Base-by-base conservation (phyloP, 92 coral and sea anemone species). In the Palythoa grandis region DNA sequence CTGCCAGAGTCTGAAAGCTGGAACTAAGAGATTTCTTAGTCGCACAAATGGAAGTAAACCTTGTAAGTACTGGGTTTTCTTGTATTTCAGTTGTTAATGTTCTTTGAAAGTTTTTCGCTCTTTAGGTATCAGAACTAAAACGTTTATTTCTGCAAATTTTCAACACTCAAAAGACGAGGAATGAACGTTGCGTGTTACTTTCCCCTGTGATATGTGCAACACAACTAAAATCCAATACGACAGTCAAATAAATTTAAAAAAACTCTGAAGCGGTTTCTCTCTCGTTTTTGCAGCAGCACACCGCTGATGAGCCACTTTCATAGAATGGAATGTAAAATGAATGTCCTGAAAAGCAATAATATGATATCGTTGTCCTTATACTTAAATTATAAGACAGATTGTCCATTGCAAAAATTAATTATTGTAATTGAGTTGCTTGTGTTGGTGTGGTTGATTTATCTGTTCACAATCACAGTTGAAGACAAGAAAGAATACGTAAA, bases 401-500 rank as follows among this genome's bases (percentile, higher is more conserved):
- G 7, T 56, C 63, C 63, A 56, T 56, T 56, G 2, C 63, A 56
- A 56, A 56, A 56, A 56, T 56, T 11, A 56, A 56, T 2, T 56
- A 56, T 56, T 57, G 13, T 57, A 57, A 57, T 57, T 57, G 63
- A 57, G 9, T 57, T 57, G 63, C n/a, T 57, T 57, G 63, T 6
- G 5, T 57, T 1, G 5, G 63, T 57, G 3, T 57, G 63, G 63
- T 57, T 57, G 63, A 57, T 57, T 57, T 8, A 57, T 57, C 63
- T 57, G 63, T 57, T 57, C 63, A 2, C 63, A 57, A 57, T 57
- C 74, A 24, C 17, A 70, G 74, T 70, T 11, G 74, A 70, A 5
- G 74, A 70, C 74, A 70, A 70, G 74, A 70, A 70, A 70, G 43
- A 70, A 15, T 70, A 70, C 74, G 74, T 70, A 43, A 43, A 70